Evolutionary conservation across 2,888 invertebrate genomes (phyloP), one percentile per base, ranked within the genome.

Genomic region (Lepidonotus clava): DNA sequence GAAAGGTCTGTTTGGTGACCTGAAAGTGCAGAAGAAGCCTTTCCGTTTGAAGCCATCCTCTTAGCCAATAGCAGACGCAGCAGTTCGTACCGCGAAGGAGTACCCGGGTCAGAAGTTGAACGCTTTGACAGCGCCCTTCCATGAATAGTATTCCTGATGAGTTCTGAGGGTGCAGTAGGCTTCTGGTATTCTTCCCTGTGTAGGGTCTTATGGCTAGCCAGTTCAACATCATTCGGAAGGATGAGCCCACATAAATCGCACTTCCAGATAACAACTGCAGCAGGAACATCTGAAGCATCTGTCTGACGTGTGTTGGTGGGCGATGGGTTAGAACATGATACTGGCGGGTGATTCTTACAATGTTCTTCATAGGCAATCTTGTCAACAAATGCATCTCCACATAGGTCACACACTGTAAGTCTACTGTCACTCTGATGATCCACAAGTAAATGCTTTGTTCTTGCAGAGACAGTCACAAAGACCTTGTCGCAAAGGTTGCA

Each of bases 241-340:
- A 80, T 80, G 18, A 80, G 14, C 18, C 80, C 80, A 80, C 80
- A 80, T 41, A 46, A 46, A 18, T 80, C 80, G 24, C 80, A 80
- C 18, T 80, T 80, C 80, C 80, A 80, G 28, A 80, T 46, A 11
- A 80, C 46, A 24, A 80, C 51, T 8, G 80, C 28, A 1, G 11
- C 24, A 36, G 71, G 71, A n/a, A 34, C 18, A 21, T 71, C 38
- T 0, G 21, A 11, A 5, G 24, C 71, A 1, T 71, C 36, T 36
- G 71, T 18, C 11, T 34, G 38, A 1, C 28, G 66, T 21, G 8
- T 71, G 4, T 1, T 21, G 5, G 34, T 24, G 21, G 80, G 32
- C 14, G 36, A 1, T 34, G 28, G 46, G 8, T 24, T 80, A 5
- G 28, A 1, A 21, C 6, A 24, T 14, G 41, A 14, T 40, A 18